Evolutionary conservation across 2,113 vertebrate genomes (phyloP), one percentile per base, ranked within the genome.

Genomic region (Varanus komodoensis): DNA sequence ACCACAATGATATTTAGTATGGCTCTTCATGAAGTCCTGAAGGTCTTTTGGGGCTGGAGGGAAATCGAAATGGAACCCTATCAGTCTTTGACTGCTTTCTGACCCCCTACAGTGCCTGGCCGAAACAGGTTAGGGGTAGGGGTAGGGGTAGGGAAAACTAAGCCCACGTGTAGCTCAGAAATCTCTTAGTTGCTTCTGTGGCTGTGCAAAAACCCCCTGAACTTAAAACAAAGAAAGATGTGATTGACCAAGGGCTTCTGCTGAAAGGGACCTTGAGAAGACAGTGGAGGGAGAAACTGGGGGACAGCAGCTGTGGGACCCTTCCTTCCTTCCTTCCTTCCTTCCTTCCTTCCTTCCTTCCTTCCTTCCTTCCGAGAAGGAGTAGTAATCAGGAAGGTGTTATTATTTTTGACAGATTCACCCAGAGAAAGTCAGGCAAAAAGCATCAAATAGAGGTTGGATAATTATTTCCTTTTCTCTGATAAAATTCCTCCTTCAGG

Each of bases 121-220:
- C 90, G 74, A 85, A 87, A n/a, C 74, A 91, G 88, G 88, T 25
- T 0, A 29, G 38, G 38, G 38, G 38, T 44, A 1, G 3, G 38
- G 38, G 38, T 44, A 1, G 3, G 38, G 38, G 38, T 3, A 44
- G 38, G 38, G 38, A 48, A 34, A n/a, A 74, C 73, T n/a, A 17
- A 14, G 4, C 52, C 9, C 71, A n/a, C 32, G n/a, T 81, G 25
- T 8, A 69, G 29, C 95, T 89, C 93, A 94, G 85, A 89, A 93
- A 88, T 75, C 79, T 93, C 88, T 86, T 84, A 84, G 94, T 94
- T 92, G 74, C 90, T 84, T 90, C 86, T 82, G 80, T n/a, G 89
- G 83, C 1, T 21, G 89, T 84, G 80, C 89, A 95, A 64, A 64
- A 54, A 54, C 1, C 38, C 38, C 38, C 38, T 44, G 38, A 44